Conservation (phyloP, 2,113 vertebrate species). For the Thymallus thymallus region DNA sequence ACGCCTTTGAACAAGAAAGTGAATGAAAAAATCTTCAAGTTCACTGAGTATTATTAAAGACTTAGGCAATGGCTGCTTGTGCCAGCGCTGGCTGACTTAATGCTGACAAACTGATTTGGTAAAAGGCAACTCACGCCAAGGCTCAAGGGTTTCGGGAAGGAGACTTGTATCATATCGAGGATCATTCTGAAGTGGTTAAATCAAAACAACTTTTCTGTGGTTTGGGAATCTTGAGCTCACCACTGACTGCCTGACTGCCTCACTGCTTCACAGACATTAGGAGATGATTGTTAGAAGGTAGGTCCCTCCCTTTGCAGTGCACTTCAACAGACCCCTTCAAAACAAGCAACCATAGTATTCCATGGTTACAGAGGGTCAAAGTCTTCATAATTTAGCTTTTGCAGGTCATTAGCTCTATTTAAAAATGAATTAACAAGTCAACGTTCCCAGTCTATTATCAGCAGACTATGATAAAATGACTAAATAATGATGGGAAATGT, state of each 20-base stretch:
- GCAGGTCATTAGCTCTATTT: background rate
- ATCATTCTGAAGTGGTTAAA: slow-evolving; percentile 37
- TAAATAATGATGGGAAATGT: no score
- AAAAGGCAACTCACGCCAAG: slow-evolving; percentile 13
- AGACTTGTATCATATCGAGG: slow-evolving; percentile 32
- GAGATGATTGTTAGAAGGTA: slow-evolving; percentile 38
- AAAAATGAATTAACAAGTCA: background rate
- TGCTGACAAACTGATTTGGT: background rate
- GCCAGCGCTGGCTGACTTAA: background rate
- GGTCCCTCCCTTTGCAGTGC: slow-evolving; percentile 10
- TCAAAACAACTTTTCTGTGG: slow-evolving; percentile 41
- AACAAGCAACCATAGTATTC: background rate
- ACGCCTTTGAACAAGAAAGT: background rate
- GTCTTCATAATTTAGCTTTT: background rate
- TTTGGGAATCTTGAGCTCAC: slow-evolving; percentile 36
- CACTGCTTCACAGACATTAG: slow-evolving; percentile 41
- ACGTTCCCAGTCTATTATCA: background rate
- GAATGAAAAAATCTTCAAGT: background rate
- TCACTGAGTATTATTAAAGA: background rate
- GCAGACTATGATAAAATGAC: no score
- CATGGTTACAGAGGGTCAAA: background rate
- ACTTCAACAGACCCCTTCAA: background rate
- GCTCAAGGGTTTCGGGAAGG: slow-evolving; percentile 49
- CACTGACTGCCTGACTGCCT: slow-evolving; percentile 4
- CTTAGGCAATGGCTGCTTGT: background rate